phyloP scores from a whole-genome alignment of 2,888 invertebrate species.

The Zonitis immaculata region DNA sequence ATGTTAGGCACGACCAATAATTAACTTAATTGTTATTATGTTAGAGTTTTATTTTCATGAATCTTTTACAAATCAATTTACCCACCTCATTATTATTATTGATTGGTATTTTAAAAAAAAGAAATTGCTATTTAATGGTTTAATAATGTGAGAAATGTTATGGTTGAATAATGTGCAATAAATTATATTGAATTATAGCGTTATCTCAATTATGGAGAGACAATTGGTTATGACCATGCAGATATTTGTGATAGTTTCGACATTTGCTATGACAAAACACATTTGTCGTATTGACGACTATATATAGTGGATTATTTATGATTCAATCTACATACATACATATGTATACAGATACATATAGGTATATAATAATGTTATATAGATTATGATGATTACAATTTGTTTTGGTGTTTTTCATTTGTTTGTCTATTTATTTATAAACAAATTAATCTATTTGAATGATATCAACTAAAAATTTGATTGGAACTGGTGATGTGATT shows the following conservation, averaged over 20 bases:
- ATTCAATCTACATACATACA: not conserved
- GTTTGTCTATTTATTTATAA: too few relatives aligned
- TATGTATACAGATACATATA: too few relatives aligned
- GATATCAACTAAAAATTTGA: too few relatives aligned
- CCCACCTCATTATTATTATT: too few relatives aligned
- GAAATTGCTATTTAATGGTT: too few relatives aligned
- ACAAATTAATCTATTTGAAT: too few relatives aligned
- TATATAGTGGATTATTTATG: not conserved
- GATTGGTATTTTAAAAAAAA: too few relatives aligned
- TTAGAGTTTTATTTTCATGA: too few relatives aligned
- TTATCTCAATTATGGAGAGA: slow-evolving; percentile 31
- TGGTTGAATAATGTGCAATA: slow-evolving; percentile 14
- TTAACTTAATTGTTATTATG: not conserved
- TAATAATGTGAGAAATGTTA: not conserved
- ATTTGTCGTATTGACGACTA: not conserved
- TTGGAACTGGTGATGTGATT: too few relatives aligned
- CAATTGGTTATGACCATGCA: slow-evolving; percentile 26
- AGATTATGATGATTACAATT: not conserved
- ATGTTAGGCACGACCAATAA: not conserved
- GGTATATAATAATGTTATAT: too few relatives aligned
- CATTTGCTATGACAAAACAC: slow-evolving; percentile 3
- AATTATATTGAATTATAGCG: slow-evolving; percentile 34
- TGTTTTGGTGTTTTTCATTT: too few relatives aligned
- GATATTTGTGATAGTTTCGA: slow-evolving; percentile 20
- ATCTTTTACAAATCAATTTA: too few relatives aligned